These are phyloP conservation scores for Zoanthus sociatus DNA, from an alignment of 92 coral and sea anemone genomes.

Conservation along the genomic window DNA sequence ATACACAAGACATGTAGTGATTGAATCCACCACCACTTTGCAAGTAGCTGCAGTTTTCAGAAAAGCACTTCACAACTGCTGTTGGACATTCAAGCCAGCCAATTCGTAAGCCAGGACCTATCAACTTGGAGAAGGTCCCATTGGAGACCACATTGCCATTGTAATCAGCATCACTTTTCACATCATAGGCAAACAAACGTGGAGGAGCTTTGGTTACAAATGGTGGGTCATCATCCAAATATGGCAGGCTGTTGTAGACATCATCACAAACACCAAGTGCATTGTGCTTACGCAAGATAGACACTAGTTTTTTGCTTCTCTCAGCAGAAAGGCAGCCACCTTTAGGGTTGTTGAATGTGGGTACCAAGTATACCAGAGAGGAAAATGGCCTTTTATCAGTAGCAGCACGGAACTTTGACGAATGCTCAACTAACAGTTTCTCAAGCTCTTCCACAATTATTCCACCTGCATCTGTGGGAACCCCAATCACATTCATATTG, in stretches of 20 bases:
- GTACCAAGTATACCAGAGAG: slow-evolving; percentile 80
- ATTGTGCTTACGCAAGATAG: slow-evolving; percentile 84
- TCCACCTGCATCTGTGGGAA: slow-evolving; percentile 82
- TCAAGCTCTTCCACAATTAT: slow-evolving; percentile 84
- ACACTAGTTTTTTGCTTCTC: slow-evolving; percentile 70
- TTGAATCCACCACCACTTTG: slow-evolving; percentile 90
- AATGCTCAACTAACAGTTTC: slow-evolving; percentile 65
- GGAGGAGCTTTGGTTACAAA: slow-evolving; percentile 60
- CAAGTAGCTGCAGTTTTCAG: slow-evolving; percentile 43
- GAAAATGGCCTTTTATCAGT: slow-evolving; percentile 72
- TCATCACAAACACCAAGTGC: slow-evolving; percentile 95
- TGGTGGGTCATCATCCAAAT: slow-evolving; percentile 48
- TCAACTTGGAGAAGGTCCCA: slow-evolving; percentile 85
- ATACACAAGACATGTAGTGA: slow-evolving; percentile 88
- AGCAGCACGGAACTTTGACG: slow-evolving; percentile 50
- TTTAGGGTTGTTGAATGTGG: slow-evolving; percentile 94
- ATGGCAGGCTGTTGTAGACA: slow-evolving; percentile 81
- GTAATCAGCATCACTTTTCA: slow-evolving; percentile 84
- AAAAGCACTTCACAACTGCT: slow-evolving; percentile 48
- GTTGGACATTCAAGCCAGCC: slow-evolving; percentile 97
- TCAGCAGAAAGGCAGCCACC: slow-evolving; percentile 72
- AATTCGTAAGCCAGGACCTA: slow-evolving; percentile 91
- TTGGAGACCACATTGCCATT: slow-evolving; percentile 94
- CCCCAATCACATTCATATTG: slow-evolving; percentile 75
- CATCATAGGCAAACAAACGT: slow-evolving; percentile 80